Evolutionary conservation across 2,797 vertebrate species (phyloP).

Genomic region (Gymnothorax javanicus): DNA sequence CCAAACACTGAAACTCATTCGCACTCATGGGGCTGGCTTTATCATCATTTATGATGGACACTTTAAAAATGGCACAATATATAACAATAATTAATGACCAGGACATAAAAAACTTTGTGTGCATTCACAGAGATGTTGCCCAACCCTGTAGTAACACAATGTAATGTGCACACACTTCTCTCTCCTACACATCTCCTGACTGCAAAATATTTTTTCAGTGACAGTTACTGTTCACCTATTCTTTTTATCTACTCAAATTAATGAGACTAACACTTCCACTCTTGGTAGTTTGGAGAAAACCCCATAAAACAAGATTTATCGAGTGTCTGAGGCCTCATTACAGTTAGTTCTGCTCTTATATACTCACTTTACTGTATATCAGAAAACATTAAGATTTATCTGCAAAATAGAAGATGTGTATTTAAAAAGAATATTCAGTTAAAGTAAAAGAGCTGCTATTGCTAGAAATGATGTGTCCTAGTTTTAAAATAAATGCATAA

Average conservation of each 20-base stretch:
- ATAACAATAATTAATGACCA: too few relatives aligned
- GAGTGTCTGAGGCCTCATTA: slow-evolving; percentile 52
- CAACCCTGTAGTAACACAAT: not conserved
- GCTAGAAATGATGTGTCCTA: not conserved
- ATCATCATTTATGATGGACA: not conserved
- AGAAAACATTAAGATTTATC: slow-evolving; percentile 27
- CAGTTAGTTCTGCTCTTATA: slow-evolving; percentile 30
- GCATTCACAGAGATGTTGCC: not conserved
- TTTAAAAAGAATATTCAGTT: not conserved
- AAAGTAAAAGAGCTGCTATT: not conserved
- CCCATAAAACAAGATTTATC: slow-evolving; percentile 44
- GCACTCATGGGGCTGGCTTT: not conserved
- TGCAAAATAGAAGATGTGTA: not conserved
- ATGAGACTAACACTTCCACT: slow-evolving; percentile 61
- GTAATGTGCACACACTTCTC: slow-evolving; percentile 10
- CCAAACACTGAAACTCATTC: too few relatives aligned
- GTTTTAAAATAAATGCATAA: not conserved
- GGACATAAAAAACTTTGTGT: too few relatives aligned
- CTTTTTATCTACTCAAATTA: slow-evolving; percentile 53
- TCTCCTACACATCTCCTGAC: not conserved
- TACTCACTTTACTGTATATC: slow-evolving; percentile 45
- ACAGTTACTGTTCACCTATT: slow-evolving; percentile 30
- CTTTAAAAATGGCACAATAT: too few relatives aligned
- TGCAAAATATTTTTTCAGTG: not conserved
- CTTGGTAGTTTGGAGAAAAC: slow-evolving; percentile 50